A percentile compares a stretch with the other conserved stretches of the same genome.
phyloP scores from a whole-genome alignment of 2,888 invertebrate species.

The Stramonita haemastoma region DNA sequence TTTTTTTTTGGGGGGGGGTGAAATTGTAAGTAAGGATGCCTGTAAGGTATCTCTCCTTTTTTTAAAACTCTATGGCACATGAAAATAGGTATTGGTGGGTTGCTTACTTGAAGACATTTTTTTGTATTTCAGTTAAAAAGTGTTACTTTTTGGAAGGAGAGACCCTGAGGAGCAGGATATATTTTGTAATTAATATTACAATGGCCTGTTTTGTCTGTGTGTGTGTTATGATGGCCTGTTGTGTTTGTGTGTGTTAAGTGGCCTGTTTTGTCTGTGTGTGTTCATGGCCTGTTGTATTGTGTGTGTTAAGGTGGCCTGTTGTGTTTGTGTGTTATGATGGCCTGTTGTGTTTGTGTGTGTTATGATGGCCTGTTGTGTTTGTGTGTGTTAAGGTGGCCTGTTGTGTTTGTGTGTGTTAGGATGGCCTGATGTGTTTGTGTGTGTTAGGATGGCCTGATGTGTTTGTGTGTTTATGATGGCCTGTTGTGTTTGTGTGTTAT shows the following conservation, averaged over 20 bases:
- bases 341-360: not conserved
- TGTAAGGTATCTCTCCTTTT: too few relatives aligned
- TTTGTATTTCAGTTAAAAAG: too few relatives aligned
- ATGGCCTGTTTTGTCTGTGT: not conserved
- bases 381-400: not conserved
- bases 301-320: not conserved
- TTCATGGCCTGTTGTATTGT: not conserved
- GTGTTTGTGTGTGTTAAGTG: not conserved
- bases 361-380: not conserved
- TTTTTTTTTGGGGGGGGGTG: too few relatives aligned
- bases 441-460: too few relatives aligned
- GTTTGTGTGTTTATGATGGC: not conserved
- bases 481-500: not conserved
- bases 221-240: not conserved
- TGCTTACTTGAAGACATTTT: too few relatives aligned
- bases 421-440: not conserved
- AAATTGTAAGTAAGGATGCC: too few relatives aligned
- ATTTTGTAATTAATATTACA: too few relatives aligned
- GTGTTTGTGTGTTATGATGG: not conserved
- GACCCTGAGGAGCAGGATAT: too few relatives aligned
- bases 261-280: too few relatives aligned
- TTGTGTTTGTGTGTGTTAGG: not conserved
- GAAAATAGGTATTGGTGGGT: too few relatives aligned
- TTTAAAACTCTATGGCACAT: too few relatives aligned
- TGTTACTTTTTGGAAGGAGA: too few relatives aligned